Conservation (phyloP, 1,140 invertebrate species). For the Conus betulinus region DNA sequence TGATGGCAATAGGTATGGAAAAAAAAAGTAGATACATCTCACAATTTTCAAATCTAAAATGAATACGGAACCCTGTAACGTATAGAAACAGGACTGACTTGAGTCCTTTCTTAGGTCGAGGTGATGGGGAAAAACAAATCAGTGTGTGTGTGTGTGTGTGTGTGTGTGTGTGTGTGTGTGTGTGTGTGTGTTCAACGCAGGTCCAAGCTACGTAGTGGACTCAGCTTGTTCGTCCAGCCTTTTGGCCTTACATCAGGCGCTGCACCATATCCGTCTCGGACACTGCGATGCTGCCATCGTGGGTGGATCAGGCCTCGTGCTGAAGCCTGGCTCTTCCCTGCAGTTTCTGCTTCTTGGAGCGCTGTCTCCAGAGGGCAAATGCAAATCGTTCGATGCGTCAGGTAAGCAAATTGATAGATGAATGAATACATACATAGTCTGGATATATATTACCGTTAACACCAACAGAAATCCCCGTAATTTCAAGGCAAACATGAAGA, state of each 20-base stretch:
- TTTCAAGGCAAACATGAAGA: neutral
- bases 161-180: too few relatives aligned
- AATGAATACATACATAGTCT: neutral
- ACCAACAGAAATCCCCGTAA: neutral
- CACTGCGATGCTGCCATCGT: conserved; percentile 95
- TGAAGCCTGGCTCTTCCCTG: conserved; percentile 92
- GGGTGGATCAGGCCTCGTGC: conserved; percentile 87
- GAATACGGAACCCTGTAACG: too few relatives aligned
- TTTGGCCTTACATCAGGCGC: conserved; percentile 91
- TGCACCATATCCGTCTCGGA: conserved; percentile 87
- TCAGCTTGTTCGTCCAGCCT: conserved; percentile 97
- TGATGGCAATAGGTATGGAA: too few relatives aligned
- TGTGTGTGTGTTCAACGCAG: conserved; percentile 69
- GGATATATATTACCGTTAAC: neutral
- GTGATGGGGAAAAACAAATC: too few relatives aligned
- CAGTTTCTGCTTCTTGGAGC: conserved; percentile 95
- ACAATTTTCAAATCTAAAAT: too few relatives aligned
- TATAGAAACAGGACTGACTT: too few relatives aligned
- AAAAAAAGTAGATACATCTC: too few relatives aligned
- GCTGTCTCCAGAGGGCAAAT: conserved; percentile 91
- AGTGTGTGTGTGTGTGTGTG: too few relatives aligned
- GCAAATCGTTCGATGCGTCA: conserved; percentile 93
- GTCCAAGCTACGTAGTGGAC: conserved; percentile 94
- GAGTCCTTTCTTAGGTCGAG: too few relatives aligned
- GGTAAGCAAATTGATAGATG: conserved; percentile 77